A percentile compares a stretch with the other conserved stretches of the same genome.
Conservation (phyloP, 2,888 invertebrate genomes). For the Tortricodes alternella region DNA sequence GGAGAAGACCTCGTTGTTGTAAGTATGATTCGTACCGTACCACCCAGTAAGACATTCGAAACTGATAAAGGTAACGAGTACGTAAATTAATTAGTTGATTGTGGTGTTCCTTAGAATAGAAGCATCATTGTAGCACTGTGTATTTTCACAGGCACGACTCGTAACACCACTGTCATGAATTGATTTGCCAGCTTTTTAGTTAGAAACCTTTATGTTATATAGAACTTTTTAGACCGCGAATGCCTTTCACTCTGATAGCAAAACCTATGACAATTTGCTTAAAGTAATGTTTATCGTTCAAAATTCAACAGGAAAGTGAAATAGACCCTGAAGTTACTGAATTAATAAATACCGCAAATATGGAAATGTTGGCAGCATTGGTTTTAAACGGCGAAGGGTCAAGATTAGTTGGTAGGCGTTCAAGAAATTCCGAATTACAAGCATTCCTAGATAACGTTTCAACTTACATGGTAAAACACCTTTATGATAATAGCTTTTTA, state of each 20-base stretch:
- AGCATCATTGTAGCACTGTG: conserved; percentile 73
- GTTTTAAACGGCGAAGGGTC: conserved; percentile 95
- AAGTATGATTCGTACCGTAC: conserved; percentile 63
- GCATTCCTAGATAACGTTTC: conserved; percentile 94
- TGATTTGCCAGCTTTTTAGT: conserved; percentile 80
- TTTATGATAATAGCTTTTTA: background rate
- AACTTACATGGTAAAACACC: conserved; percentile 88
- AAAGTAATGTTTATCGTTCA: conserved; percentile 15
- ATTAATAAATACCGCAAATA: conserved; percentile 88
- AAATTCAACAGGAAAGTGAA: conserved; percentile 67
- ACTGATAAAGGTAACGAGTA: conserved; percentile 66
- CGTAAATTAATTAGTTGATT: conserved; percentile 65
- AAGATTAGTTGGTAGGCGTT: conserved; percentile 86
- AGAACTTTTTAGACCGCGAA: conserved; percentile 54
- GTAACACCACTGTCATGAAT: conserved; percentile 70
- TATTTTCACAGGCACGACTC: conserved; percentile 68
- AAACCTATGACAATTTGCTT: conserved; percentile 10
- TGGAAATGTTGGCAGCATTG: conserved; percentile 94
- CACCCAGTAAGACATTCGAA: conserved; percentile 58
- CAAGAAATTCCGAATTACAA: conserved; percentile 90
- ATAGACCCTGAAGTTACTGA: conserved; percentile 86
- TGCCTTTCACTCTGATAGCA: conserved; percentile 43
- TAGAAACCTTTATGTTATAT: conserved; percentile 48
- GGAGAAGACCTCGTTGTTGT: conserved; percentile 71
- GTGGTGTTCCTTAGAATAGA: conserved; percentile 76